These are phyloP conservation scores for Drosophila lacicola DNA, from an alignment of 2,888 invertebrate genomes.

Conservation along the genomic window DNA sequence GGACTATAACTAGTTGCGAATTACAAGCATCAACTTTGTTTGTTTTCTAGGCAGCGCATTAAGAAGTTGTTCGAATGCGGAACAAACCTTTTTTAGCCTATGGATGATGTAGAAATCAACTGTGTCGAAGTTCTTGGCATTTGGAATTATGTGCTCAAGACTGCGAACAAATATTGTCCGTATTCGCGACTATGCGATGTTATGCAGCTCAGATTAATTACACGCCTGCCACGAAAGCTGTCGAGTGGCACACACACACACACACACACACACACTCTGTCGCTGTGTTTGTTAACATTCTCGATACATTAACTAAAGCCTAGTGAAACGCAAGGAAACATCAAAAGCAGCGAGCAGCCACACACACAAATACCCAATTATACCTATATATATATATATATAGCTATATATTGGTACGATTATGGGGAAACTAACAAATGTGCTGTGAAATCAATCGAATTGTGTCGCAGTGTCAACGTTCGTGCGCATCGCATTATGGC, in stretches of 20 bases:
- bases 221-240: slow-evolving; percentile 18
- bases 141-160: too few relatives aligned
- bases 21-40: too few relatives aligned
- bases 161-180: background rate
- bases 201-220: slow-evolving; percentile 31
- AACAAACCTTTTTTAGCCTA: too few relatives aligned
- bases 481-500: slow-evolving; percentile 48
- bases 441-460: slow-evolving; percentile 77
- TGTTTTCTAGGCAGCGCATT: too few relatives aligned
- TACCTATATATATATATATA: background rate
- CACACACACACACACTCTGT: slow-evolving; percentile 1
- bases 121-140: too few relatives aligned
- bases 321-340: slow-evolving; percentile 54
- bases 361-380: slow-evolving; percentile 8
- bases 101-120: too few relatives aligned
- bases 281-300: slow-evolving; percentile 22
- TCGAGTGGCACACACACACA: slow-evolving; percentile 28
- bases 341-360: slow-evolving; percentile 57
- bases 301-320: slow-evolving; percentile 51
- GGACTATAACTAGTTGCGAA: too few relatives aligned
- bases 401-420: slow-evolving; percentile 2
- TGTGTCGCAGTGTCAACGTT: slow-evolving; percentile 55
- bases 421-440: slow-evolving; percentile 19
- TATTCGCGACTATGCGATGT: slow-evolving; percentile 1
- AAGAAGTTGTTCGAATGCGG: too few relatives aligned